Evolutionary conservation across 2,888 invertebrate genomes (phyloP), one percentile per base, ranked within the genome.

Genomic region (Pterostichus niger): DNA sequence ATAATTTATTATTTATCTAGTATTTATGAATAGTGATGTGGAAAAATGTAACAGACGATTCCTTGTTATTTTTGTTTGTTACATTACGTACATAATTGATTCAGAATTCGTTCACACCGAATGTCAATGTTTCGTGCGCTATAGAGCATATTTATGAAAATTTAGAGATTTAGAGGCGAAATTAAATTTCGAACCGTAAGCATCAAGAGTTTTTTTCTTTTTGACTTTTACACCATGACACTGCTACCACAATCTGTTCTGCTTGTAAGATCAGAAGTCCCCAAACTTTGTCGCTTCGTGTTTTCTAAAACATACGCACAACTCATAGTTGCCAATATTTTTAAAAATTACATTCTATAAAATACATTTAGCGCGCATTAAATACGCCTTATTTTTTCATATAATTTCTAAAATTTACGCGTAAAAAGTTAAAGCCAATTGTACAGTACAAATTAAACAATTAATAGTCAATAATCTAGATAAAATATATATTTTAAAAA

Each of bases 1-100:
- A 75, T 82, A 82, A 82, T 82, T 82, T 71, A 82, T 75, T 82
- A 81, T 81, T 81, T 81, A 82, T 35, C 82, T 82, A 82, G 24
- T 82, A 73, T 75, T 24, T 81, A 82, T 82, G 82, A 82, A 82
- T 75, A 82, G 61, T 82, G 82, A 82, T 75, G 73, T 82, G 73
- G 61, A 82, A 82, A 82, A 81, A 71, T 71, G 68, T 71, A 71
- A 71, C 81, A 81, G 61, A 82, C 82, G 82, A 82, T 82, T 82
- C 82, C 61, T 82, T 82, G 73, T 82, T 64, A 73, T 75, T 77
- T 76, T 82, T 61, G 31, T 82, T 54, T 61, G 31, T 82, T 54
- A 82, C 61, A 73, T 71, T 73, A 73, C 71, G 71, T 75, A 75
- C 49, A 81, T 81, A 81, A 73, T 80, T 80, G 80, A 81, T 71